Evolutionary conservation across 2,113 vertebrate species (phyloP).

Genomic region (Turdus rufiventris): DNA sequence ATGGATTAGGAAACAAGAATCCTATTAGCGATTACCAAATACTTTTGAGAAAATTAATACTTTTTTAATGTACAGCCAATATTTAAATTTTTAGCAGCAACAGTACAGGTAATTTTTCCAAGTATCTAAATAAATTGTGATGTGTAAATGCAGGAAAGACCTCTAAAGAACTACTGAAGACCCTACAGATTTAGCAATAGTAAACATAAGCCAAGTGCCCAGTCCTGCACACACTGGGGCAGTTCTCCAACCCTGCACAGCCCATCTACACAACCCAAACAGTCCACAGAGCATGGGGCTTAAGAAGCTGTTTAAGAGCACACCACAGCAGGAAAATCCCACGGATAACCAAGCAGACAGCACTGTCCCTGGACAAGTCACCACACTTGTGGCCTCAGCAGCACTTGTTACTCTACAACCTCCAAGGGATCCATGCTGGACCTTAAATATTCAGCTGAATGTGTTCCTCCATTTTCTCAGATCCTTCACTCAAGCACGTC

Average conservation of each 20-base stretch:
- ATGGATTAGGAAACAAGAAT: slow-evolving; percentile 29
- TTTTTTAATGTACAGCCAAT: not conserved
- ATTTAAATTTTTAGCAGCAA: not conserved
- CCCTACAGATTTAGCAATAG: not conserved
- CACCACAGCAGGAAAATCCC: not conserved
- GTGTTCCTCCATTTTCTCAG: not conserved
- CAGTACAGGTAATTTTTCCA: not conserved
- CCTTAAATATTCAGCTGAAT: not conserved
- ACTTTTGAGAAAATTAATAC: not conserved
- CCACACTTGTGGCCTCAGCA: not conserved
- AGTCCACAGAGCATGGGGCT: not conserved
- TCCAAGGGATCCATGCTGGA: not conserved
- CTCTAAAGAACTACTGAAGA: not conserved
- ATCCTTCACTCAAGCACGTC: not conserved
- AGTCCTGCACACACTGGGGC: not conserved
- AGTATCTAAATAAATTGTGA: not conserved
- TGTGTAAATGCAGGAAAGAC: not conserved
- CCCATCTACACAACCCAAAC: not conserved
- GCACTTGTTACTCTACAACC: not conserved
- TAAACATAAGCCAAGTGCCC: rapidly evolving
- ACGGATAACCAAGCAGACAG: not conserved
- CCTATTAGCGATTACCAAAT: slow-evolving; percentile 12
- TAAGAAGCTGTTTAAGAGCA: not conserved
- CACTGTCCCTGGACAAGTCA: not conserved
- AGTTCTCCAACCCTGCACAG: not conserved